Evolutionary conservation across 1,140 invertebrate genomes (phyloP), one percentile per base, ranked within the genome.

Genomic region (Heterodera schachtii): DNA sequence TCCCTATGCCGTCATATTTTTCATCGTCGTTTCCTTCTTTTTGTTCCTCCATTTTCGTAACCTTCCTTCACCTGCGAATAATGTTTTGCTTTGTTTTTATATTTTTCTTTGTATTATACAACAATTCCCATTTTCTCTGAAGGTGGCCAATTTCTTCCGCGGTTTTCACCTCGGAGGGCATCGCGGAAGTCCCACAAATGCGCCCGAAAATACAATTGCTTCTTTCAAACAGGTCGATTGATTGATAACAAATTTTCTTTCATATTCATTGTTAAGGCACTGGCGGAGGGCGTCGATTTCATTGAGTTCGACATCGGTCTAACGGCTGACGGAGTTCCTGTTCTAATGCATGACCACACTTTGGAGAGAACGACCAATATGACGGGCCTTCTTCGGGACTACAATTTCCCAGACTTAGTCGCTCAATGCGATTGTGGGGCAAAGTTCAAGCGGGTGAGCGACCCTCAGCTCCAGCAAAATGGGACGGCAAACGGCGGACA

Each of bases 311-410:
- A 52, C 91, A 90, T 95, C 19, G 90, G 92, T 16, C 91, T 94
- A 16, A 94, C 94, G 1, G 92, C 91, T 83, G 94, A 95, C 90
- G 93, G 93, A 73, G 91, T 94, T 79, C 92, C 94, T 67, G 92
- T 95, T 79, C 84, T 94, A 8, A 93, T 94, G 73, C 94, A 95
- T 90, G 94, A 95, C 89, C 87, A 92, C 76, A 93, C 92, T 4
- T 88, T 94, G 69, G 93, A 94, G 84, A 90, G 94, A 87, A 91
- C 94, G 75, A 93, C 93, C n/a, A 92, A 93, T 83, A 90, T 90
- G 79, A 89, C 86, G 71, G 91, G 93, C 60, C 86, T 91, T 47
- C 90, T 95, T 4, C 90, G 87, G 43, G 90, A 92, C 0, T 92
- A 93, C 88, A 93, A 92, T 13, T 94, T 93, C 92, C 91, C 92